phyloP scores from a whole-genome alignment of 1,140 invertebrate species.

The Trachelipus rathkii region DNA sequence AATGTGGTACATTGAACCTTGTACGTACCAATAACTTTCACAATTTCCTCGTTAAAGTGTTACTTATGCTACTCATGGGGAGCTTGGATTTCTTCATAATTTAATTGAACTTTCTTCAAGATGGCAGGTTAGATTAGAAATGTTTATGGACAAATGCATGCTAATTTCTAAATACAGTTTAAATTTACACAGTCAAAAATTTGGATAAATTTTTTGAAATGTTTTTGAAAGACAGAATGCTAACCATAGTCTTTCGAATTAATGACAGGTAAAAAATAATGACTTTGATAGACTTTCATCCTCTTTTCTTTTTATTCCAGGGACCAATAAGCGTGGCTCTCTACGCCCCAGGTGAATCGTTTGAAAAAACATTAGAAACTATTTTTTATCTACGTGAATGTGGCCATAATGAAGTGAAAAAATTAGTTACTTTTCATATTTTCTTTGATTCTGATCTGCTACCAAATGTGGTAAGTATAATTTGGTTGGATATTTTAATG shows the following conservation, averaged over 20 bases:
- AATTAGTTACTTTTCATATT: constrained; percentile 46
- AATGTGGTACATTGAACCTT: too few relatives aligned
- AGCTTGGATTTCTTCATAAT: constrained; percentile 86
- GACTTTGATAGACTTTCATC: too few relatives aligned
- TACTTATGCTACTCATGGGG: constrained; percentile 87
- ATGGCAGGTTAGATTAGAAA: constrained; percentile 23
- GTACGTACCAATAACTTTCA: too few relatives aligned
- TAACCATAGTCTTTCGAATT: too few relatives aligned
- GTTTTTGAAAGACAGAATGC: too few relatives aligned
- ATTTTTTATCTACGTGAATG: constrained; percentile 58
- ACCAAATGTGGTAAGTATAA: not conserved
- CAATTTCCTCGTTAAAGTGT: constrained; percentile 51
- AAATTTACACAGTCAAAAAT: too few relatives aligned
- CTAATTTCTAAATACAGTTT: too few relatives aligned
- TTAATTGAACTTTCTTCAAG: constrained; percentile 63
- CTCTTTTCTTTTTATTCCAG: not conserved
- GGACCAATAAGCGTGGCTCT: constrained; percentile 70
- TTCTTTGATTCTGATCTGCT: constrained; percentile 29
- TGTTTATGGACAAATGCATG: too few relatives aligned
- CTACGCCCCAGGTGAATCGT: constrained; percentile 69
- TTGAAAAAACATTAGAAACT: constrained; percentile 61
- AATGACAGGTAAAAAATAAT: too few relatives aligned
- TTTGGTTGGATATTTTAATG: not conserved
- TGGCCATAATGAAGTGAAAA: constrained; percentile 26
- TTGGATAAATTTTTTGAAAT: too few relatives aligned